A percentile compares a stretch with the other conserved stretches of the same genome.
phyloP scores from a whole-genome alignment of 30 jellyfish, hydroid and myxozoan genomes.

The Clytia hemisphaerica region DNA sequence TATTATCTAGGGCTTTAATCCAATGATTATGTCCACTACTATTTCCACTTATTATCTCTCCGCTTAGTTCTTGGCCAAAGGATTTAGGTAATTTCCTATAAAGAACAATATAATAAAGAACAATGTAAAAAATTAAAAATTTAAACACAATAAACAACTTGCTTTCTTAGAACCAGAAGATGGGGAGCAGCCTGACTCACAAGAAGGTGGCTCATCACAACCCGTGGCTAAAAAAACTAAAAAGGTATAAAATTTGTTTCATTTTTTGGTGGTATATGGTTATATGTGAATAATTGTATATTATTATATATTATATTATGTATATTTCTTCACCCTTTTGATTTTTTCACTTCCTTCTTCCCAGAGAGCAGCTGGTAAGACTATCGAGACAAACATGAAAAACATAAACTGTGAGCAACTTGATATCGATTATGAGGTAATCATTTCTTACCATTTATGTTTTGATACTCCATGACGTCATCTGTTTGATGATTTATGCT shows the following conservation, averaged over 20 bases:
- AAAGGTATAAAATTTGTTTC: conserved; percentile 31
- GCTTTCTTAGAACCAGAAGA: neutral
- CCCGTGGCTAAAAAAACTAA: conserved; percentile 32
- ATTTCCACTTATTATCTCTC: no score
- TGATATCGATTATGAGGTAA: conserved; percentile 83
- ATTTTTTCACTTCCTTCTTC: neutral
- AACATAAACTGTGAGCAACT: conserved; percentile 60
- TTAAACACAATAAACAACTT: neutral
- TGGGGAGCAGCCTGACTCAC: conserved; percentile 8
- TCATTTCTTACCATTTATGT: neutral
- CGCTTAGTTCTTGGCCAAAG: no score
- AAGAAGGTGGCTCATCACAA: conserved; percentile 39
- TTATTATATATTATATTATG: no score
- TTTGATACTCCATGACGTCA: neutral
- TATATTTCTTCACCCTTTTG: neutral
- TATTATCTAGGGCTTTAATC: no score
- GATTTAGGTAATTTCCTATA: no score
- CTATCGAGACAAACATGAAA: conserved; percentile 59
- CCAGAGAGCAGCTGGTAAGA: conserved; percentile 65
- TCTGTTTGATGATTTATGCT: no score
- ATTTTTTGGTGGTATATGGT: no score
- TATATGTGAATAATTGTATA: no score
- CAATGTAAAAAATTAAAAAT: no score
- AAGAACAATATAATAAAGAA: no score
- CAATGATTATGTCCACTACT: no score